Evolutionary conservation across 2,888 invertebrate genomes (phyloP).

Genomic region (Odontocolon sp.): DNA sequence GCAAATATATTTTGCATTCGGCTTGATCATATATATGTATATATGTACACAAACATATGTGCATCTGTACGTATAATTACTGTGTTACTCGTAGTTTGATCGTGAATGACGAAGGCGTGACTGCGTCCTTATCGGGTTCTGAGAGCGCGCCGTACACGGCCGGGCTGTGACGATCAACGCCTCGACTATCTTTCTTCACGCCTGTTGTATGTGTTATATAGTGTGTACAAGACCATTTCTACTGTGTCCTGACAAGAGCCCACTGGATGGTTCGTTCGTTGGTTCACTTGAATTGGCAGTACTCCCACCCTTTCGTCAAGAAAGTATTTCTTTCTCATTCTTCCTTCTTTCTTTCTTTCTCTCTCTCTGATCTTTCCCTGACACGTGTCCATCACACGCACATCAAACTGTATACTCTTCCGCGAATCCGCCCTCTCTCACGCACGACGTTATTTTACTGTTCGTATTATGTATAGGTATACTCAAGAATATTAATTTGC

Average conservation of each 20-base stretch:
- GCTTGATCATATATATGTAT: too few species aligned
- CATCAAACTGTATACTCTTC: background rate
- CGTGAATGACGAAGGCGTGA: slow-evolving; percentile 65
- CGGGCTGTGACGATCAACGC: slow-evolving; percentile 46
- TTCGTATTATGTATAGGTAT: too few species aligned
- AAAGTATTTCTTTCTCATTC: background rate
- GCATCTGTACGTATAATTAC: slow-evolving; percentile 40
- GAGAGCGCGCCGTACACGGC: slow-evolving; percentile 54
- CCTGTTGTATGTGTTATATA: slow-evolving; percentile 26
- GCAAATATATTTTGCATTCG: too few species aligned
- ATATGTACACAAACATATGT: background rate
- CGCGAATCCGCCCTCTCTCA: background rate
- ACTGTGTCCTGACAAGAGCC: background rate
- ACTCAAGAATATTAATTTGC: too few species aligned
- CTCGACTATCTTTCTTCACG: slow-evolving; percentile 43
- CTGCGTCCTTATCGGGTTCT: slow-evolving; percentile 63
- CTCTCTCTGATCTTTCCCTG: background rate
- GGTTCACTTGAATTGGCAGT: background rate
- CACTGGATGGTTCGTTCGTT: background rate
- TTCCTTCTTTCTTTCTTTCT: background rate
- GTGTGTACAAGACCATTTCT: too few species aligned
- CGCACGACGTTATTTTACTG: too few species aligned
- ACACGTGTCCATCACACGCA: slow-evolving; percentile 24
- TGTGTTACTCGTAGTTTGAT: slow-evolving; percentile 43
- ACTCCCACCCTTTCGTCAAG: slow-evolving; percentile 2